Evolutionary conservation across 2,888 invertebrate genomes (phyloP), one percentile per base, ranked within the genome.

Genomic region (Stenichneumon culpator): DNA sequence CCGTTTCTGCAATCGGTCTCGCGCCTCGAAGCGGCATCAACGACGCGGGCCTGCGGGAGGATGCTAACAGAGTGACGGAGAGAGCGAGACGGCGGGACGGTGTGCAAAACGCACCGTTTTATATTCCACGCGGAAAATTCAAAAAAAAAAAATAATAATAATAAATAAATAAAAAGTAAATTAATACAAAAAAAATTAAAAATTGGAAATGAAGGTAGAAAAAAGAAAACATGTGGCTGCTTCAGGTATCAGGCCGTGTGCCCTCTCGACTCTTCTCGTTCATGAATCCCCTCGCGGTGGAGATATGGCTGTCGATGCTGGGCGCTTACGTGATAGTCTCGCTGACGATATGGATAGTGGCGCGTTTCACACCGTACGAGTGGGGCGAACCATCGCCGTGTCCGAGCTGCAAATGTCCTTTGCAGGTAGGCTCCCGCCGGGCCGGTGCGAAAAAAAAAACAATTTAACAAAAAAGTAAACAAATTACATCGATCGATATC

Each of bases 251-350:
- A 91, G 96, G 95, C 94, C 97, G 95, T 92, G 96, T 95, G 93
- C 97, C 96, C 91, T 96, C 95, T 92, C 96, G 95, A 92, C 96
- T 95, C 89, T 98, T 98, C 95, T 97, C 97, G 78, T 98, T 98
- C 94, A 96, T 98, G 94, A 97, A 97, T 92, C 98, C 98, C 6
- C 95, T 98, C 88, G 97, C 97, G 2, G 95, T 97, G 88, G 97
- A 98, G 94, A 98, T 98, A 91, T 98, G 98, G 98, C 94, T 97
- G 86, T 96, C 96, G 93, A 96, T 97, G 93, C 95, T 96, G 86
- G 96, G 96, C 81, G 97, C 97, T 85, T 98, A 98, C 94, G 94
- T 97, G 84, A 95, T 97, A 89, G 97, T 98, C 87, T 97, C 97
- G 54, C 94, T 97, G 90, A 96, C 97, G 60, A 96, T 98, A 91